Percentiles rank a stretch among this genome's conserved stretches.
Conservation (phyloP, 2,113 vertebrate genomes). For the Gallinago jamesoni region DNA sequence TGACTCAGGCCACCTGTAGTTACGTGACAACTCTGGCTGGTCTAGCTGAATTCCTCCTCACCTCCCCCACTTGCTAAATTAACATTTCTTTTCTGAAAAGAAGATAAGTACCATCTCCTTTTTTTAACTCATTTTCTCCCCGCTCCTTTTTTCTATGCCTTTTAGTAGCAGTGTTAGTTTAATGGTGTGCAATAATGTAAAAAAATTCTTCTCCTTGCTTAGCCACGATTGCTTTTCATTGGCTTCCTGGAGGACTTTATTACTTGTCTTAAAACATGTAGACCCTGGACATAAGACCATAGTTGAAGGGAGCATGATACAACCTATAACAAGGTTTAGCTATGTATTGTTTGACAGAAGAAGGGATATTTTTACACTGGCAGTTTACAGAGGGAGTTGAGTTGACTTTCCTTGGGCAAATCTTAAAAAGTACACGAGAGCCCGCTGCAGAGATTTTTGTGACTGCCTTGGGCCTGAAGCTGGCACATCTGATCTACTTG, state of each 20-base stretch:
- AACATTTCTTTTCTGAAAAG: not conserved
- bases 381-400: not conserved
- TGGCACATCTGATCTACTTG: not conserved
- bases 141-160: not conserved
- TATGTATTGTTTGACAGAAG: not conserved
- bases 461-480: not conserved
- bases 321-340: not conserved
- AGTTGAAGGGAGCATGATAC: not conserved
- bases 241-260: not conserved
- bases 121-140: not conserved
- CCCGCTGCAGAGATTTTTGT: not conserved
- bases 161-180: not conserved
- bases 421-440: slow-evolving; percentile 3
- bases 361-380: slow-evolving; percentile 22
- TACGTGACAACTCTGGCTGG: not conserved
- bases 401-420: not conserved
- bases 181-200: not conserved
- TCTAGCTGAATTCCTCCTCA: not conserved
- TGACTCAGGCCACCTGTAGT: not conserved
- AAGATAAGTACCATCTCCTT: not conserved
- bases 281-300: not conserved
- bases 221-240: not conserved
- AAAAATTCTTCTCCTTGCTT: not conserved
- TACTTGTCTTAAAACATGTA: too few species aligned
- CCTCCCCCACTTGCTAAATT: not conserved